Base-by-base conservation (phyloP, 2,888 invertebrate genomes). In the Nebria brevicollis region DNA sequence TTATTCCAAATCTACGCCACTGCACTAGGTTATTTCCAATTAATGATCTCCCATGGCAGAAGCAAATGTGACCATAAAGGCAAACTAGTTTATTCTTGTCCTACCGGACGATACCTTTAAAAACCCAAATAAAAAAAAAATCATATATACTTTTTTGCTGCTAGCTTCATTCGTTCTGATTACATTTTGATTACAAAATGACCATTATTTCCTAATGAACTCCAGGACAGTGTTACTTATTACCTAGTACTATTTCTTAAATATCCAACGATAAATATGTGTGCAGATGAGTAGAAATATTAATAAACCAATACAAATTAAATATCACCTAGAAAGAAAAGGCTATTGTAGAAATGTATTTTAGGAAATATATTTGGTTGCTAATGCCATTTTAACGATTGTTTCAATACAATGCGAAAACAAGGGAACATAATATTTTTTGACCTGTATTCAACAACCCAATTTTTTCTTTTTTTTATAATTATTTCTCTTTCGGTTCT, bases 1-100 rank as follows among this genome's bases (percentile, higher is more conserved):
- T 13, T 8, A 13, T 54, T 54, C 54, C 1, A 54, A 54, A 54
- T 54, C 54, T 54, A 54, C 54, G 54, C 54, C 54, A 13, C 8
- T 54, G 54, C 7, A 8, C 54, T 54, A 54, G 54, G 54, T 13
- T 54, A 54, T 54, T 54, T 54, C 54, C 54, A 54, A 54, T 54
- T 54, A 54, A 54, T 54, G 54, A 54, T 54, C 54, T 54, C 54
- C 54, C 54, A 54, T 54, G 54, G 54, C 54, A 54, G 54, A 54
- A 54, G 54, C 54, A 54, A 54, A 54, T 54, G 54, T 54, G 54
- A 54, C 54, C 54, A 54, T 54, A 54, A 54, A 54, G 54, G 54
- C 54, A 54, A 54, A 54, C 54, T 54, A 54, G 54, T 54, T 54
- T 54, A 54, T 54, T 54, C 54, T 54, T 54, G 54, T 54, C 54